Conservation (phyloP, 2,797 vertebrate genomes). For the Coregonus ussuriensis region DNA sequence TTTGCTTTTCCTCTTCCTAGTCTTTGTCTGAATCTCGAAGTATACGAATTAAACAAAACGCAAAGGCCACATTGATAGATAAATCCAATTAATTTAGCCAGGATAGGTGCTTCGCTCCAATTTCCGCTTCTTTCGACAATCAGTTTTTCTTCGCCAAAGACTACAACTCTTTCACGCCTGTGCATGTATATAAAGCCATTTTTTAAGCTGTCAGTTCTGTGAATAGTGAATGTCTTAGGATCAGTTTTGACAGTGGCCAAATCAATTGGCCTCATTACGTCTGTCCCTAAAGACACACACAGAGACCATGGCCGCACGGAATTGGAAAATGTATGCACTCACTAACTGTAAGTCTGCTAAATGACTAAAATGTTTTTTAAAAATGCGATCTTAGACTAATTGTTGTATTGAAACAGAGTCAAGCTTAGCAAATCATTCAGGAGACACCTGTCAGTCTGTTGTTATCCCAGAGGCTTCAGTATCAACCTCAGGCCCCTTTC, state of each 20-base stretch:
- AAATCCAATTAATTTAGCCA: not conserved
- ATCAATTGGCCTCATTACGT: conserved; percentile 48
- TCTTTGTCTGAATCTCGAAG: not conserved
- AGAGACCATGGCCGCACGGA: conserved; percentile 18
- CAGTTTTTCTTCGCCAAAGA: not conserved
- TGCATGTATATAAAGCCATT: conserved; percentile 32
- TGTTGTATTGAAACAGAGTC: conserved; percentile 30
- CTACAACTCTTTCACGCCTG: not conserved
- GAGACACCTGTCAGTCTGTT: not conserved
- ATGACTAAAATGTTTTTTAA: no score
- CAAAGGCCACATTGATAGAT: not conserved
- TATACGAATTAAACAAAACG: not conserved
- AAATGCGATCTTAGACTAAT: conserved; percentile 30
- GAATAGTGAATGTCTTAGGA: conserved; percentile 14
- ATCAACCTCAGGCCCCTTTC: conserved; percentile 21
- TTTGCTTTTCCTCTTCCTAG: not conserved
- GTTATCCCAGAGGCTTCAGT: not conserved
- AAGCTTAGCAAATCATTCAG: not conserved
- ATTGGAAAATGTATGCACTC: not conserved
- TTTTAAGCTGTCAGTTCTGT: conserved; percentile 39
- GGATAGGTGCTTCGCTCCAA: not conserved
- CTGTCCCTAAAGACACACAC: conserved; percentile 30
- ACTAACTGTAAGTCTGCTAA: no score
- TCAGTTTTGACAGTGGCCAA: conserved; percentile 43
- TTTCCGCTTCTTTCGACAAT: not conserved